Base-by-base conservation (phyloP, 2,797 vertebrate species). In the Brachyrhaphis roseni region DNA sequence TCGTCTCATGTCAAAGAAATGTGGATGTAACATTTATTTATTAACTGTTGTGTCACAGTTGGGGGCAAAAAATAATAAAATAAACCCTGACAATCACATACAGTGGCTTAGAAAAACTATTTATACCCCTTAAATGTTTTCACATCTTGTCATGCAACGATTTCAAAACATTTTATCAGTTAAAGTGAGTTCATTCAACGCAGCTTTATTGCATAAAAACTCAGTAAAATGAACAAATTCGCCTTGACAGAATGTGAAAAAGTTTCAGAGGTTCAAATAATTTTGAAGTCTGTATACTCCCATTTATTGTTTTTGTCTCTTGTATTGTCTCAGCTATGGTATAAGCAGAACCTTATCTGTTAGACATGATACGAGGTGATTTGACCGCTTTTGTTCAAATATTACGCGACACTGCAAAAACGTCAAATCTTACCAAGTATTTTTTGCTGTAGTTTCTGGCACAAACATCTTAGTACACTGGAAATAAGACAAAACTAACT, bases 41-140 rank as follows among this genome's bases (percentile, higher is more conserved):
- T n/a, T 85, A 31, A 41, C 80, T 77, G 80, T 84, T 75, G 85
- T 90, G 88, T 89, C 78, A 71, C 82, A 77, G 46, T 81, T 70
- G 75, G 77, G 82, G 84, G 62, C 34, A 64, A 81, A 86, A 8
- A 49, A 34, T 46, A 47, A 46, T 53, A 36, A 77, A 76, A 57
- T 4, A 68, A 87, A 77, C 84, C 90, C 88, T 82, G 90, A 90
- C 90, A 92, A 91, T 90, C 91, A 45, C 68, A 71, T n/a, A 43
- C 68, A 45, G 2, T 16, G 13, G 41, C 68, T 71, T 71, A 41
- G 41, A 28, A 71, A 71, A n/a, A 71, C 23, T 45, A 45, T 71
- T 71, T 71, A n/a, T 28, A 45, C 12, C 39, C 13, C 41, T 45
- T 16, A 45, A 71, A 45, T n/a, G 5, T 71, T 71, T 71, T 28